These are phyloP conservation scores for Ailuropoda melanoleuca DNA, from an alignment of 2,113 vertebrate species.

Conservation along the genomic window DNA sequence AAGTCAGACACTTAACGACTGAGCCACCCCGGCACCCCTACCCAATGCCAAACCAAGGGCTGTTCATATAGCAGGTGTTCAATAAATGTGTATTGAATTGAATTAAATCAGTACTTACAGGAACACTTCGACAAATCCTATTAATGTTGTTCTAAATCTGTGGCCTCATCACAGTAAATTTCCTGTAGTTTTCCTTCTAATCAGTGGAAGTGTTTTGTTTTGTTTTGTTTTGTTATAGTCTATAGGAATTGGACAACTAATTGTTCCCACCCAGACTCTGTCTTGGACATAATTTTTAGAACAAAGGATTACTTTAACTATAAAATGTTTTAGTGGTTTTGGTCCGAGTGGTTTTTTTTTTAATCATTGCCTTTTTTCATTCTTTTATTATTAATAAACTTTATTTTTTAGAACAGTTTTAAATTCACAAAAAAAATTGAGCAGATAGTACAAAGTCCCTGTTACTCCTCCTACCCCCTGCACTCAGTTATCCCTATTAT, in stretches of 20 bases:
- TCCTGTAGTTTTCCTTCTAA: conserved; percentile 52
- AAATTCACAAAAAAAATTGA: background rate
- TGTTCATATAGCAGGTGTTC: conserved; percentile 34
- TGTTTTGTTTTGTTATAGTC: background rate
- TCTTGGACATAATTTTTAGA: conserved; percentile 34
- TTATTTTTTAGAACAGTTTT: background rate
- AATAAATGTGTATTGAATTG: conserved; percentile 7
- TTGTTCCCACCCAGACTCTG: background rate
- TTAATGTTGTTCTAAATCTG: conserved; percentile 60
- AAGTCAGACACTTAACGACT: background rate
- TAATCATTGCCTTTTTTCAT: background rate
- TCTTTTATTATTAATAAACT: background rate
- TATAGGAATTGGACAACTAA: conserved; percentile 42
- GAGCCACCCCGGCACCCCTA: background rate
- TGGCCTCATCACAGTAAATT: conserved; percentile 60
- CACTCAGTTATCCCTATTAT: background rate
- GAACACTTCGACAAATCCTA: conserved; percentile 59
- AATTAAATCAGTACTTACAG: conserved; percentile 56
- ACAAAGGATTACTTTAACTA: background rate
- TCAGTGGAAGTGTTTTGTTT: conserved; percentile 45
- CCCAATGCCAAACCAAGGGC: background rate
- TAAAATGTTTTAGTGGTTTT: conserved; percentile 20
- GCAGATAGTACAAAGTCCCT: background rate
- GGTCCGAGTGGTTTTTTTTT: background rate
- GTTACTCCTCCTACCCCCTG: no score